Evolutionary conservation across 2,113 vertebrate species (phyloP).

Genomic region (Colistium nudipinnis): DNA sequence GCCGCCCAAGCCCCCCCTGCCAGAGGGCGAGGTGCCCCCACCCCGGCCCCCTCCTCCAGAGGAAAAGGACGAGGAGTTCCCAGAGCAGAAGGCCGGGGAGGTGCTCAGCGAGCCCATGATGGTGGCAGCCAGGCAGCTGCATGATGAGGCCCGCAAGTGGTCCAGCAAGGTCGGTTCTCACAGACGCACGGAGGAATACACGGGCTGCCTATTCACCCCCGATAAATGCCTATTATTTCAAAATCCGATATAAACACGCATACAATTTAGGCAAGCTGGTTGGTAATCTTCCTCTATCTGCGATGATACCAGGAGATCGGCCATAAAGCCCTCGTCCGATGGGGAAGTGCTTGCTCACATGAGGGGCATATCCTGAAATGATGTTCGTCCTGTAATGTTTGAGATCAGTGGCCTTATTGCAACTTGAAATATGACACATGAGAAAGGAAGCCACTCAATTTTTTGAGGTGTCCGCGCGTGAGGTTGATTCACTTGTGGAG

Average conservation of each 20-base stretch:
- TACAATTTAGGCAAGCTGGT: not conserved
- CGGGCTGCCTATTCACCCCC: not conserved
- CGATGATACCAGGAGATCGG: not conserved
- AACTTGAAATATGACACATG: too few species aligned
- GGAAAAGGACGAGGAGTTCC: slow-evolving; percentile 98
- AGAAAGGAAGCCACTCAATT: slow-evolving; percentile 76
- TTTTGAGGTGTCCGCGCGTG: slow-evolving; percentile 51
- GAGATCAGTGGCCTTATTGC: slow-evolving; percentile 63
- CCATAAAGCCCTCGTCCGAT: too few species aligned
- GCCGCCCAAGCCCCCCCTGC: slow-evolving; percentile 96
- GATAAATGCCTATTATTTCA: not conserved
- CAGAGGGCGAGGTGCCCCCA: slow-evolving; percentile 95
- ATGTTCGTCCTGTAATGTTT: slow-evolving; percentile 61
- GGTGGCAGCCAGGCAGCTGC: slow-evolving; percentile 96
- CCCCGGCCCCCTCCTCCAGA: slow-evolving; percentile 96
- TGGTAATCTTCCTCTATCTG: not conserved
- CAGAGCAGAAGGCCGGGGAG: slow-evolving; percentile 95
- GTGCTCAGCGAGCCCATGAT: slow-evolving; percentile 98
- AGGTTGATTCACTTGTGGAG: not conserved
- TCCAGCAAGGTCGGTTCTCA: slow-evolving; percentile 87
- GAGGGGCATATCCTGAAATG: slow-evolving; percentile 32
- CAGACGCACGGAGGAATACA: not conserved
- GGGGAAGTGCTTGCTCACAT: not conserved
- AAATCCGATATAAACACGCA: not conserved
- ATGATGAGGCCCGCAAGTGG: slow-evolving; percentile 99